Evolutionary conservation across 2,113 vertebrate species (phyloP).

Genomic region (Alligator mississippiensis): DNA sequence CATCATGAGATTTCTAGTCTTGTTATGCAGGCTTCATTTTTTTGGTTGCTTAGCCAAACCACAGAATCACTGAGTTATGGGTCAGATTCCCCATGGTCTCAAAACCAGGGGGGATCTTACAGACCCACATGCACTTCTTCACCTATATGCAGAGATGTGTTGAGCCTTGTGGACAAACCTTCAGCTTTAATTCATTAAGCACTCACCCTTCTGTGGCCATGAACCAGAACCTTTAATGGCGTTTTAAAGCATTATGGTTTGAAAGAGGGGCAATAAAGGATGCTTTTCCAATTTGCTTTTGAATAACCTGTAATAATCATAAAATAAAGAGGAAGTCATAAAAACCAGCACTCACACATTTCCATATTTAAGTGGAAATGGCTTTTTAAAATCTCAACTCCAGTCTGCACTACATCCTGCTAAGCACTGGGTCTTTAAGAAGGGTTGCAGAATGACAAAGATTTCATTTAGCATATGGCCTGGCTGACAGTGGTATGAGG

Average conservation of each 20-base stretch:
- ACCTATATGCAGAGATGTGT: neutral
- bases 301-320: conserved; percentile 42
- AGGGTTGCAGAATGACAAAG: neutral
- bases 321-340: conserved; percentile 53
- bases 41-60: conserved; percentile 1
- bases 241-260: conserved; percentile 20
- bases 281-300: conserved; percentile 20
- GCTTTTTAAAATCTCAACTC: neutral
- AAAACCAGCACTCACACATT: conserved; percentile 8
- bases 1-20: neutral
- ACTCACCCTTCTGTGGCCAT: neutral
- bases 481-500: neutral
- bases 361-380: conserved; percentile 46
- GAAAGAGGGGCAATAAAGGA: conserved; percentile 21
- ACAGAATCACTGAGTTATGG: neutral
- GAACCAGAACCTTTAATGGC: neutral
- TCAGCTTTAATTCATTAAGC: conserved; percentile 1
- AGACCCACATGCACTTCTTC: neutral
- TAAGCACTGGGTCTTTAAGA: neutral
- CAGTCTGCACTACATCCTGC: conserved; percentile 17
- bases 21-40: neutral
- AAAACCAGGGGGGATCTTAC: neutral
- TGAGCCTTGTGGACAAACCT: neutral
- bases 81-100: neutral
- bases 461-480: neutral